Evolutionary conservation across 64 coral and sea anemone genomes (phyloP).

Genomic region (Astreopora myriophthalma): DNA sequence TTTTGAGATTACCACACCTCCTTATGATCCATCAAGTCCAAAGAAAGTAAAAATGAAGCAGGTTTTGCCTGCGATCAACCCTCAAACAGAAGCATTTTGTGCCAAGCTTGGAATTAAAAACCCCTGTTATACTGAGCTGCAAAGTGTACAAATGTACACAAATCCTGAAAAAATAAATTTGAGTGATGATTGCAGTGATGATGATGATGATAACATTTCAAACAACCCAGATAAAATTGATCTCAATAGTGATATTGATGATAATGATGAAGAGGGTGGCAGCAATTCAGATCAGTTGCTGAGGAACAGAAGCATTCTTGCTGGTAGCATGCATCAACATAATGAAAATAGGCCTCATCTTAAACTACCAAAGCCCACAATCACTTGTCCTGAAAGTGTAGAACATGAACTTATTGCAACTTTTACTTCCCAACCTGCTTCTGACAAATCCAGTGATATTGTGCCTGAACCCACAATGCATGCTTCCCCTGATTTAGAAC

Average conservation of each 20-base stretch:
- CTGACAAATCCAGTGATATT: background rate
- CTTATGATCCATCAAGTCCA: constrained; percentile 57
- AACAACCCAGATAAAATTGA: constrained; percentile 78
- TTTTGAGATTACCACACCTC: constrained; percentile 71
- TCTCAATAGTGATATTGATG: constrained; percentile 57
- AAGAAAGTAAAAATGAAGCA: constrained; percentile 47
- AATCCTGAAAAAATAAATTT: constrained; percentile 85
- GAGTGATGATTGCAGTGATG: constrained; percentile 48
- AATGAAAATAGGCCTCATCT: constrained; percentile 1
- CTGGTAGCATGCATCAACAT: background rate
- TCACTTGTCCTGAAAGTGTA: background rate
- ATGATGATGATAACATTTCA: background rate
- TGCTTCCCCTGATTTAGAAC: constrained; percentile 54
- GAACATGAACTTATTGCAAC: background rate
- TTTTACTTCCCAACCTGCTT: background rate
- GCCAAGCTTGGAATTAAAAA: constrained; percentile 82
- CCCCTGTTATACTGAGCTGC: constrained; percentile 53
- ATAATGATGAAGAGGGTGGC: background rate
- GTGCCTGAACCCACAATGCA: background rate
- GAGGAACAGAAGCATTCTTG: background rate
- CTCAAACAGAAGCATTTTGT: constrained; percentile 89
- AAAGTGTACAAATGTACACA: background rate
- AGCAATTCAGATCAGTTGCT: background rate
- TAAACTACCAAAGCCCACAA: constrained; percentile 4
- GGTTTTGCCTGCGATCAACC: constrained; percentile 45